These are phyloP conservation scores for Gnatocerus cornutus DNA, from an alignment of 2,888 invertebrate species.

Conservation along the genomic window DNA sequence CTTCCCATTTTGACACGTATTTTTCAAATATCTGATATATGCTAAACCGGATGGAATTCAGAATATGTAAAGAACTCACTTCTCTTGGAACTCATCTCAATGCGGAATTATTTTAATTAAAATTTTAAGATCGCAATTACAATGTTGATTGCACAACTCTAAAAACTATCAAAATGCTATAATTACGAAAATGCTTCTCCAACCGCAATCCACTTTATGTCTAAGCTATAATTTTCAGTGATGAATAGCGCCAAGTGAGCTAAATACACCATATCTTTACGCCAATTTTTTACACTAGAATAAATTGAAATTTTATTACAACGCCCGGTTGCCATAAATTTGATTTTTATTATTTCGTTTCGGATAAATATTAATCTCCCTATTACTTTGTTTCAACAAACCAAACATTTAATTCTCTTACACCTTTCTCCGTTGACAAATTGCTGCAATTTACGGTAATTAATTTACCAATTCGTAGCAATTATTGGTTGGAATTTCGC, in stretches of 20 bases:
- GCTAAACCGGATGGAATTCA: conserved; percentile 18
- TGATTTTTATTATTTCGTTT: conserved; percentile 39
- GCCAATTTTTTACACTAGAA: conserved; percentile 42
- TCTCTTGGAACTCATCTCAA: conserved; percentile 27
- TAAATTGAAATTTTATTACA: conserved; percentile 41
- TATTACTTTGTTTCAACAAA: conserved; percentile 42
- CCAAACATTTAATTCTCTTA: conserved; percentile 55
- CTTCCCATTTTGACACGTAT: conserved; percentile 32
- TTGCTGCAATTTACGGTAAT: conserved; percentile 58
- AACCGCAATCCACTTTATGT: conserved; percentile 33
- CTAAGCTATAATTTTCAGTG: conserved; percentile 38
- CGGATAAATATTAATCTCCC: conserved; percentile 36
- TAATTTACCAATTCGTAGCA: conserved; percentile 60
- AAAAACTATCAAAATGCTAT: conserved; percentile 39
- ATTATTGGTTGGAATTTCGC: conserved; percentile 61
- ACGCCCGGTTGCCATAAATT: conserved; percentile 27
- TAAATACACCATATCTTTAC: conserved; percentile 45
- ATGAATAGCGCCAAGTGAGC: conserved; percentile 43
- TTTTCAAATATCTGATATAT: conserved; percentile 32
- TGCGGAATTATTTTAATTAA: conserved; percentile 38
- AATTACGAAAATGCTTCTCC: conserved; percentile 32
- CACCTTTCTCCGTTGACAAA: conserved; percentile 56
- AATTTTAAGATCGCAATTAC: conserved; percentile 35
- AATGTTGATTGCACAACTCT: conserved; percentile 20
- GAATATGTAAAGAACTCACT: conserved; percentile 25